Base-by-base conservation (phyloP, 2,888 invertebrate genomes). In the Exephanes ischioxanthus region DNA sequence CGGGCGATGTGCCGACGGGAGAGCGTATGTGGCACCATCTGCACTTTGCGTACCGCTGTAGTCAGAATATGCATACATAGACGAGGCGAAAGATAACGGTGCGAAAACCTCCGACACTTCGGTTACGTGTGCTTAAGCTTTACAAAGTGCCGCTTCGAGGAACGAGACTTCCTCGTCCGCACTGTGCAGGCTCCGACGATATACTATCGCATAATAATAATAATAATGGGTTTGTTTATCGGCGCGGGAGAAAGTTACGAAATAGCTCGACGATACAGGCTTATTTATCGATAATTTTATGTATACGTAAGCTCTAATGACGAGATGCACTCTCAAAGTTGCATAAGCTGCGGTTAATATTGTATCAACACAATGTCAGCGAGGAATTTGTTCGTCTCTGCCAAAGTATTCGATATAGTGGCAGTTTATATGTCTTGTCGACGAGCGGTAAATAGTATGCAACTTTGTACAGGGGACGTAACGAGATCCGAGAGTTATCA, bases 241-340 rank as follows among this genome's bases (percentile, higher is more conserved):
- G 26, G 16, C n/a, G 48, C 5, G 75, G 30, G 30, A 26, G 26
- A 75, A 80, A 80, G 70, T 85, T 85, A 72, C 85, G 75, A 82
- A 85, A 85, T 58, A 30, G 37, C 55, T 45, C 45, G 41, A 76
- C 71, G 67, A 80, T 82, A 82, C 14, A 2, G 22, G 33, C 63
- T 63, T 33, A 63, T 33, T 71, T 48, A 61, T 78, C 61, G 75
- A 79, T 70, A 53, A 68, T 68, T 78, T 41, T n/a, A 55, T 11
- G 22, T 16, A 33, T 30, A 6, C 63, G 14, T 22, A 11, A 26
- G n/a, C 16, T n/a, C 55, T n/a, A 63, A 66, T 80, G 66, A 80
- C 37, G 79, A 51, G 70, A 75, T 37, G 70, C 63, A 51, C 26
- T 61, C 37, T 22, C 11, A 55, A 66, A 79, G 75, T 85, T 82